These are phyloP conservation scores for Zoanthus gigantus DNA, from an alignment of 92 coral and sea anemone species.

Conservation along the genomic window DNA sequence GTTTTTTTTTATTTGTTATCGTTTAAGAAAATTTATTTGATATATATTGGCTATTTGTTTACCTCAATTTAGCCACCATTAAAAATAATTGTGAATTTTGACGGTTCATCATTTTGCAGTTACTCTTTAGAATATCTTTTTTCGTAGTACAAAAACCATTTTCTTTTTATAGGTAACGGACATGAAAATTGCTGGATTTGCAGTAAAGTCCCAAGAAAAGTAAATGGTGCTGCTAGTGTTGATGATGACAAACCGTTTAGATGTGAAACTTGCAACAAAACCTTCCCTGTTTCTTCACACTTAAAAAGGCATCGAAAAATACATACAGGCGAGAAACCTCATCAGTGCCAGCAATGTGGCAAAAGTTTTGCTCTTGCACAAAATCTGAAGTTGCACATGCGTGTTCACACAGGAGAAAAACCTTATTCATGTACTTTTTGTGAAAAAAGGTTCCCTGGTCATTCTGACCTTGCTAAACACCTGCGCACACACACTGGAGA, in stretches of 20 bases:
- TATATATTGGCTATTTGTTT: background rate
- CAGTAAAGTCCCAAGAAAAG: conserved; percentile 25
- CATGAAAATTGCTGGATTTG: conserved; percentile 50
- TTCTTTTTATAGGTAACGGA: conserved; percentile 34
- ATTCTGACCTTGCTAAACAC: conserved; percentile 42
- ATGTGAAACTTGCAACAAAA: conserved; percentile 22
- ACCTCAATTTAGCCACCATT: background rate
- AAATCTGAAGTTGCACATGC: conserved; percentile 38
- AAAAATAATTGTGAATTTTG: background rate
- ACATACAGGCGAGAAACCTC: conserved; percentile 40
- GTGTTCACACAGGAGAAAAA: conserved; percentile 43
- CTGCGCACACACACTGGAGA: conserved; percentile 45
- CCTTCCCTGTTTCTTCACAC: conserved; percentile 42
- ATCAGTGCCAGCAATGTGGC: conserved; percentile 44
- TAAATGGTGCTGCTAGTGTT: background rate
- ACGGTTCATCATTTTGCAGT: background rate
- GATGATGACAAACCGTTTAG: conserved; percentile 41
- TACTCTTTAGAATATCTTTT: background rate
- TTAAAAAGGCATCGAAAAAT: conserved; percentile 35
- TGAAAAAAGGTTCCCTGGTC: conserved; percentile 35
- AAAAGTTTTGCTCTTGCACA: conserved; percentile 37
- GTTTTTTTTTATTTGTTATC: background rate
- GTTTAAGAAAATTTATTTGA: background rate
- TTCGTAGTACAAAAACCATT: conserved; percentile 37
- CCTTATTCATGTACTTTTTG: conserved; percentile 43